Percentiles rank a stretch among this genome's conserved stretches.
Conservation (phyloP, 2,113 vertebrate genomes). For the Atractosteus spatula region DNA sequence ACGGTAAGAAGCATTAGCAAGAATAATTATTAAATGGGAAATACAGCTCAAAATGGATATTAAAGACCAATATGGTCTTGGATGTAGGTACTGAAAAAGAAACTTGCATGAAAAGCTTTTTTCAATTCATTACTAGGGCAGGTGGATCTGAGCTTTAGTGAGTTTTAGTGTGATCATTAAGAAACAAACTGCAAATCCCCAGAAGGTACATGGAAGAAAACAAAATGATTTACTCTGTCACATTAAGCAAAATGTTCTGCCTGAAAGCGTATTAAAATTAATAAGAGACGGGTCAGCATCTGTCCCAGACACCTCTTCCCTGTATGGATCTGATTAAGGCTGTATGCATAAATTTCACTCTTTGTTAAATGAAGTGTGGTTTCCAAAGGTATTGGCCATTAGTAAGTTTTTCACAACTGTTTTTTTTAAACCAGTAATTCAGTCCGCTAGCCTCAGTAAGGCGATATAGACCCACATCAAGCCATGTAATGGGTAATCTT, state of each 20-base stretch:
- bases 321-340: slow-evolving; percentile 5
- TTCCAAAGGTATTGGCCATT: slow-evolving; percentile 20
- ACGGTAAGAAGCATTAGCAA: too few relatives aligned
- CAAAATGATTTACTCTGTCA: slow-evolving; percentile 10
- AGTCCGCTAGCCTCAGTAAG: too few relatives aligned
- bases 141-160: too few relatives aligned
- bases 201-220: not conserved
- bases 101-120: not conserved
- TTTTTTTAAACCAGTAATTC: too few relatives aligned
- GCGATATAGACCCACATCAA: too few relatives aligned
- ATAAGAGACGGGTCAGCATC: not conserved
- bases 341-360: slow-evolving; percentile 12
- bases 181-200: not conserved
- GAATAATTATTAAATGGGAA: too few relatives aligned
- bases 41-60: too few relatives aligned
- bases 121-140: not conserved
- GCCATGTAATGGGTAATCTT: too few relatives aligned
- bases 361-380: slow-evolving; percentile 17
- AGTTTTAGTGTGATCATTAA: not conserved
- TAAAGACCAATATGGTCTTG: too few relatives aligned
- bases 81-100: not conserved
- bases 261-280: not conserved
- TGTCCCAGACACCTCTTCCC: not conserved
- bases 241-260: slow-evolving; percentile 9
- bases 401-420: slow-evolving; percentile 1